These are phyloP conservation scores for Bacillus rossius DNA, from an alignment of 1,140 invertebrate species.

Conservation along the genomic window DNA sequence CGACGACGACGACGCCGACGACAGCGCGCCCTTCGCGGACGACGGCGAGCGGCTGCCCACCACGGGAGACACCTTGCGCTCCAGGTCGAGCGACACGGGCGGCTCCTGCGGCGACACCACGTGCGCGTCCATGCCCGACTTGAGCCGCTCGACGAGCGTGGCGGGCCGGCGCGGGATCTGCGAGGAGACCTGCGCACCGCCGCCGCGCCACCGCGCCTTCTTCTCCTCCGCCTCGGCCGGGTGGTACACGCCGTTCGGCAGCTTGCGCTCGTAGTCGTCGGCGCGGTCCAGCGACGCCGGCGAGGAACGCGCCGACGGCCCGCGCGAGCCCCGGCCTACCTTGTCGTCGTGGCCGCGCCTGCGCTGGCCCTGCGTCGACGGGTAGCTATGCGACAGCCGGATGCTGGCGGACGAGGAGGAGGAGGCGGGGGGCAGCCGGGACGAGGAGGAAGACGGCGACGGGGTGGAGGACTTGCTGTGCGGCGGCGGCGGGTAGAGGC, in stretches of 20 bases:
- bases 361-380: conserved; percentile 22
- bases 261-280: conserved; percentile 14
- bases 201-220: conserved; percentile 6
- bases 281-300: conserved; percentile 33
- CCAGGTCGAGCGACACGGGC: conserved; percentile 7
- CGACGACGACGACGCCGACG: conserved; percentile 47
- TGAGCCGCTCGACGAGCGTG: conserved; percentile 3
- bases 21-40: conserved; percentile 28
- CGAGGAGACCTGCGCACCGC: neutral
- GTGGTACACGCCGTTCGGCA: neutral
- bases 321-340: conserved; percentile 19
- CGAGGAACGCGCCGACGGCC: conserved; percentile 29
- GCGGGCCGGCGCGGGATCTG: conserved; percentile 9
- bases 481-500: conserved; percentile 15
- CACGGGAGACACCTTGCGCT: conserved; percentile 40
- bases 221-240: conserved; percentile 5
- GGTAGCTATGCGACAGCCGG: conserved; percentile 52
- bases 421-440: conserved; percentile 5
- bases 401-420: conserved; percentile 32
- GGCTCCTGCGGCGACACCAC: too few species aligned
- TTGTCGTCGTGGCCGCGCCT: conserved; percentile 26
- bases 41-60: conserved; percentile 39
- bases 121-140: conserved; percentile 7
- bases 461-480: conserved; percentile 15
- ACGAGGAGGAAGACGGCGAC: neutral